Evolutionary conservation across 2,888 invertebrate genomes (phyloP), one percentile per base, ranked within the genome.

Genomic region (Cinara cedri): DNA sequence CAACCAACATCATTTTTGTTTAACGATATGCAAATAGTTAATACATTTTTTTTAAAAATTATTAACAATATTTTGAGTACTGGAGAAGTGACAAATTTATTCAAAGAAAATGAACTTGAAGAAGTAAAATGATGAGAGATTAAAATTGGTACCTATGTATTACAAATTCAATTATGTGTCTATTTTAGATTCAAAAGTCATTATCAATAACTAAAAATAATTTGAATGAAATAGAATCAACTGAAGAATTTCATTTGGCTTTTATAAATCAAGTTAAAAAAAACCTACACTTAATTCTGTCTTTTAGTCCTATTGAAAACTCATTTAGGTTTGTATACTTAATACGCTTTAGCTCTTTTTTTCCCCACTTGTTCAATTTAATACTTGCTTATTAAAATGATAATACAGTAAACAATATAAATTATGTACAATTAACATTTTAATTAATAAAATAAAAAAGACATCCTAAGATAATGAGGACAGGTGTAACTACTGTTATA

Each of bases 21-120:
- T 87, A 91, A 91, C 84, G 95, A 95, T 85, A 93, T 92, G 3
- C 95, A 94, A 86, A 91, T 96, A 42, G 91, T 90, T 0, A 94
- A 94, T 82, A 93, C 94, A 84, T 88, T 90, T 14, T 96, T 96
- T 86, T 88, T 96, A 0, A 96, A 96, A 87, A 92, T 96, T 83
- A 89, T 96, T 81, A 96, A 95, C 86, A 95, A 94, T 84, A 89
- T 96, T 86, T 88, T 96, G 81, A 94, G 93, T 85, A 93, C 92
- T 82, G 96, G 95, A 0, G 95, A 96, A 86, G 91, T 96, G 81
- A 90, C 94, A 4, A 95, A 95, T 86, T 88, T 96, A 19, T 96
- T 91, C 85, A 94, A 94, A 84, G 85, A 90, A 0, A 95, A 95
- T 83, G 96, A 96, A 86, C 92, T 96, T 87, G 95, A 96, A 85